Evolutionary conservation across 2,113 vertebrate genomes (phyloP), one percentile per base, ranked within the genome.

Genomic region (Silurus meridionalis): DNA sequence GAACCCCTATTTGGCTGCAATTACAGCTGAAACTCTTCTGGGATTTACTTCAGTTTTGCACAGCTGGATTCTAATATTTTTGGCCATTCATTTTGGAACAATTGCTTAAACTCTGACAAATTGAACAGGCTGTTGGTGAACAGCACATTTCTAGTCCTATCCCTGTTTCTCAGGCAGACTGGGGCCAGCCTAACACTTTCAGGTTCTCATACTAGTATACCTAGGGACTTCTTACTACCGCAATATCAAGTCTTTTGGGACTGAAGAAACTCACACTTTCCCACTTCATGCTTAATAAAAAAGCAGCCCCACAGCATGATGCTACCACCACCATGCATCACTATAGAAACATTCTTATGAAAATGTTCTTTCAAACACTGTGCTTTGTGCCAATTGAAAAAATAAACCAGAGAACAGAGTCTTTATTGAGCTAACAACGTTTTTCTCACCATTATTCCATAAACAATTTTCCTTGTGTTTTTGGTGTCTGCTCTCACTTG

Each of bases 31-130:
- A 58, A 57, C 17, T 79, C 25, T 37, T 58, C n/a, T 55, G 74
- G 74, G 52, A 75, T 75, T 52, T 53, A 52, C 11, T 10, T 74
- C 53, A 58, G 25, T 61, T 80, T 80, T 61, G 57, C 78, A 80
- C 78, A 80, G 46, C 28, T 61, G 78, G 78, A 80, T 61, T 37
- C 19, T 61, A 48, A 61, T 48, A 61, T 80, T 19, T 80, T 48
- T 80, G 78, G 28, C 25, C 3, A 48, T 61, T 80, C 57, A 21
- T 61, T 58, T 80, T 48, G 78, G 57, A 46, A 48, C 19, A 28
- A 15, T 8, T 55, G 50, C 52, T 57, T 23, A 78, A 21, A 14
- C n/a, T 0, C 28, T 11, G 8, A 60, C 77, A 60, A 60, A 60
- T 58, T n/a, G 19, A 21, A 75, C 48, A 75, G 50, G 37, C n/a